phyloP scores from a whole-genome alignment of 2,113 vertebrate species.

The Ophthalmolycus amberensis region DNA sequence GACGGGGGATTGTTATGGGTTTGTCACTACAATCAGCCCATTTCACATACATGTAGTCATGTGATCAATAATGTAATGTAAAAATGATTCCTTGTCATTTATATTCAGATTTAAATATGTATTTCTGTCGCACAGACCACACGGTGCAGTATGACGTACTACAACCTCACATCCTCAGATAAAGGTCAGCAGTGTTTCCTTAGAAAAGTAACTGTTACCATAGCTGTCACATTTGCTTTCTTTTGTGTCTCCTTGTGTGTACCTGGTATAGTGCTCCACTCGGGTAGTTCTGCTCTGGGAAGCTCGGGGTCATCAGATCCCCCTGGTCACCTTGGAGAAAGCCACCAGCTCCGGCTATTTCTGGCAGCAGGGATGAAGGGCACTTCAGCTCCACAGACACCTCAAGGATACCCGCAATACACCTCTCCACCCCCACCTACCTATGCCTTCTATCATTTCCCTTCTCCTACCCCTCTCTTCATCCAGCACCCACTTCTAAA shows the following conservation, averaged over 20 bases:
- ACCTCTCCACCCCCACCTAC: slow-evolving; percentile 9
- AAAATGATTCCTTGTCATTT: background rate
- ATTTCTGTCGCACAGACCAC: background rate
- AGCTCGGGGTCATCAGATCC: slow-evolving; percentile 79
- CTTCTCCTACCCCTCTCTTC: slow-evolving; percentile 1
- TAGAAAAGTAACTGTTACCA: background rate
- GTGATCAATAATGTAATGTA: background rate
- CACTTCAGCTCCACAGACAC: slow-evolving; percentile 63
- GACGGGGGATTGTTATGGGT: too few species aligned
- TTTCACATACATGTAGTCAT: background rate
- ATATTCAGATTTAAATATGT: background rate
- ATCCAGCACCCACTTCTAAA: slow-evolving; percentile 1
- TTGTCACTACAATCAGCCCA: background rate
- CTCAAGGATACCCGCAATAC: slow-evolving; percentile 51
- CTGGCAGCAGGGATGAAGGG: slow-evolving; percentile 67
- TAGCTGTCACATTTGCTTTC: background rate
- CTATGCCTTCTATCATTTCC: slow-evolving; percentile 25
- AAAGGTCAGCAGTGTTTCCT: slow-evolving; percentile 15
- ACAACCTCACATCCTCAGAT: background rate
- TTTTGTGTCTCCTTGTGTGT: slow-evolving; percentile 22
- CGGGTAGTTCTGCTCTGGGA: slow-evolving; percentile 74
- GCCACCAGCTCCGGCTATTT: slow-evolving; percentile 82
- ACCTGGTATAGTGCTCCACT: slow-evolving; percentile 81
- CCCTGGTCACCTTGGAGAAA: slow-evolving; percentile 81
- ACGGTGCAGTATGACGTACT: background rate